phyloP scores from a whole-genome alignment of 2,888 invertebrate genomes.

The Chromoteleia sp. region DNA sequence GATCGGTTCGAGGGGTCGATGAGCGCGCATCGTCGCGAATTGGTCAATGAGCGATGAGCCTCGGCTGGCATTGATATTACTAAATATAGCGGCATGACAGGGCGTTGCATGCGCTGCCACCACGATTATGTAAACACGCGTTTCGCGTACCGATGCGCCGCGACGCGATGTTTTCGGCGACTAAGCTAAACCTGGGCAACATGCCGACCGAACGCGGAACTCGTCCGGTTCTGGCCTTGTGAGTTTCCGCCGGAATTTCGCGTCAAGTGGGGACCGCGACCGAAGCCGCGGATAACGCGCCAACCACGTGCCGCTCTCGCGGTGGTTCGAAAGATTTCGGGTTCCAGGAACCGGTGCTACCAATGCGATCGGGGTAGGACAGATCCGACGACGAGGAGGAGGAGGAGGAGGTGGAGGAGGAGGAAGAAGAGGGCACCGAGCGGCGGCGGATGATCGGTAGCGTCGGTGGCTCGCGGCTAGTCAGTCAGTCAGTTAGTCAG shows the following conservation, averaged over 20 bases:
- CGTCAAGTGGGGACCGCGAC: too few species aligned
- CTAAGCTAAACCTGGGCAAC: conserved; percentile 19
- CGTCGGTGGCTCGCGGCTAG: conserved; percentile 59
- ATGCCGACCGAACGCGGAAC: conserved; percentile 39
- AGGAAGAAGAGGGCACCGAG: too few species aligned
- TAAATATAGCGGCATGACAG: conserved; percentile 60
- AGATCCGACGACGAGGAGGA: too few species aligned
- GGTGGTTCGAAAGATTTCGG: too few species aligned
- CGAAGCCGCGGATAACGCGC: too few species aligned
- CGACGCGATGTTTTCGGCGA: conserved; percentile 41
- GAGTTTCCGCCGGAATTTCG: conserved; percentile 3
- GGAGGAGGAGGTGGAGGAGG: too few species aligned
- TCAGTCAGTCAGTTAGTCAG: conserved; percentile 75
- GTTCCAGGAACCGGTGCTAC: too few species aligned
- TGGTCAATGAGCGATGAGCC: conserved; percentile 17
- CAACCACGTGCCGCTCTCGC: too few species aligned
- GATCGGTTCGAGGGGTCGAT: background rate
- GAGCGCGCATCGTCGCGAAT: conserved; percentile 3
- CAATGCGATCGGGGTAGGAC: too few species aligned
- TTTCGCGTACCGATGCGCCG: conserved; percentile 38
- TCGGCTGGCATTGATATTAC: conserved; percentile 16
- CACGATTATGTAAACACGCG: conserved; percentile 54
- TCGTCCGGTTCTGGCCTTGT: conserved; percentile 23
- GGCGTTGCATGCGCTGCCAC: conserved; percentile 32
- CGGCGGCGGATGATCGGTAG: background rate